Evolutionary conservation across 2,113 vertebrate species (phyloP).

Genomic region (Acrocephalus arundinaceus): DNA sequence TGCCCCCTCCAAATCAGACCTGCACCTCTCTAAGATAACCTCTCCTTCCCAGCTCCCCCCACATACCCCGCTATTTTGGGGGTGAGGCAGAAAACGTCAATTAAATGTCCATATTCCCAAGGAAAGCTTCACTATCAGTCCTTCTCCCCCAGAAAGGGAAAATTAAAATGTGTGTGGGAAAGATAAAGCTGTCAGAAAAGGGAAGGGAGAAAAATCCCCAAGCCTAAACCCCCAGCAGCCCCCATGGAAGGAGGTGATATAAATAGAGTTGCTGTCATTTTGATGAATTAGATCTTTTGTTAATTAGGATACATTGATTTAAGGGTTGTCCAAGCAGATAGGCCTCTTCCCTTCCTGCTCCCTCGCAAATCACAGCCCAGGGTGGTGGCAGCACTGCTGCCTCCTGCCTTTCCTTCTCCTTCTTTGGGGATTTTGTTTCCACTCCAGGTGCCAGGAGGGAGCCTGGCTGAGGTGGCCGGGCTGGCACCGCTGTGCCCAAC

Average conservation of each 20-base stretch:
- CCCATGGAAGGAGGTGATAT: conserved; percentile 35
- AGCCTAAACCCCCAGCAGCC: conserved; percentile 22
- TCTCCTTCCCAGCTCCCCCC: background rate
- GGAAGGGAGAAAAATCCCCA: conserved; percentile 11
- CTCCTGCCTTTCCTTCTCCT: background rate
- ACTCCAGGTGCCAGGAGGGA: background rate
- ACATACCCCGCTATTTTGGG: background rate
- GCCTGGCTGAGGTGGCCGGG: background rate
- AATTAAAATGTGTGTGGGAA: conserved; percentile 32
- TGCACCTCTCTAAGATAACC: background rate
- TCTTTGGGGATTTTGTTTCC: background rate
- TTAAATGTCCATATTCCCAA: background rate
- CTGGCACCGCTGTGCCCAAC: rapidly evolving
- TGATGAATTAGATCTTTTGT: conserved; percentile 69
- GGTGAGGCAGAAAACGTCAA: background rate
- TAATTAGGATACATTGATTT: conserved; percentile 72
- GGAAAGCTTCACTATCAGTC: background rate
- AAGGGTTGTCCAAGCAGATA: conserved; percentile 61
- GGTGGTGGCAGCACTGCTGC: background rate
- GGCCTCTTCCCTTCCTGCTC: conserved; percentile 23
- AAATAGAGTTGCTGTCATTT: conserved; percentile 61
- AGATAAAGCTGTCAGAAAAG: conserved; percentile 45
- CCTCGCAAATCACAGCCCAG: background rate
- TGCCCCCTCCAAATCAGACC: background rate
- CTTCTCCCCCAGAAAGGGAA: conserved; percentile 33